Base-by-base conservation (phyloP, 2,113 vertebrate genomes). In the Pseudorectes ferrugineus region DNA sequence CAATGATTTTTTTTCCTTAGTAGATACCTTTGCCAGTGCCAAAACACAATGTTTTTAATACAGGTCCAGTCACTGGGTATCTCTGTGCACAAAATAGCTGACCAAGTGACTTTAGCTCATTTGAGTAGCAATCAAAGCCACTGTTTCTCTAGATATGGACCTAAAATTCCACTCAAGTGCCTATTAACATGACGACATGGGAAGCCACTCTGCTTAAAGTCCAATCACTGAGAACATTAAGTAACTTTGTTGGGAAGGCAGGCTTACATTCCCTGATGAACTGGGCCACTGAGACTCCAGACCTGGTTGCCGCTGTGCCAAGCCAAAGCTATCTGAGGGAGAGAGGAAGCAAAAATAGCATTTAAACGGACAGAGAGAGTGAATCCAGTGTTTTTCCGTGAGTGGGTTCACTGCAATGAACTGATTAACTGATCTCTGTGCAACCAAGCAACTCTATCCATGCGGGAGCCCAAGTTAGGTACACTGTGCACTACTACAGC, bases 1-100 rank as follows among this genome's bases (percentile, higher is more conserved):
- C 59, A 86, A 96, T 67, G 71, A 65, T 66, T 96, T 95, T 92
- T 96, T 90, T 51, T 10, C 33, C 49, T 23, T 81, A 62, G 43
- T 31, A 92, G 65, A 86, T 83, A 81, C 29, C 9, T 88, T 46
- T 70, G 54, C 49, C 49, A 15, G 19, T 35, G 18, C 46, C 54
- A 49, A 91, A 91, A 87, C 49, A 57, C 10, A 14, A 12, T 19
- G 11, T 49, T 95, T 91, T 57, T 61, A 68, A 78, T 18, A 80
- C 2, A 65, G 48, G 65, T 54, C 35, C 54, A 74, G n/a, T 31
- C 24, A 78, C 14, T 45, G 68, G 46, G 5, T 63, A 88, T 33
- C 48, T 40, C 23, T 35, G 13, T 54, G 43, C 68, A 80, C 36
- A 43, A 15, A 88, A 55, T 0, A 74, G 68, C 36, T 52, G 58